Base-by-base conservation (phyloP, 1,140 invertebrate genomes). In the Drosophila willistoni region DNA sequence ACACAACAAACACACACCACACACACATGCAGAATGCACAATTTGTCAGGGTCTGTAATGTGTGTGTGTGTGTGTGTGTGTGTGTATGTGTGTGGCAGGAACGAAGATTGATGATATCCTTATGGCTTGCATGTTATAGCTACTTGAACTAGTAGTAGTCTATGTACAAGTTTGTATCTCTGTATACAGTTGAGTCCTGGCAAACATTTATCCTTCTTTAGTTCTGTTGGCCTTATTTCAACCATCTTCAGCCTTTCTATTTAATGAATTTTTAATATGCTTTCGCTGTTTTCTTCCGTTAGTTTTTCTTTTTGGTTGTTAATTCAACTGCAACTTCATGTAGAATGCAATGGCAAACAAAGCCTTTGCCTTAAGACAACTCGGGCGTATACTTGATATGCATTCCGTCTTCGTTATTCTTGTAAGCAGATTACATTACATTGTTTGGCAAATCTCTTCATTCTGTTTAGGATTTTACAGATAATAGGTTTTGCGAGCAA, bases 241-340 rank as follows among this genome's bases (percentile, higher is more conserved):
- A 64, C 42, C 57, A 19, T 9, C 7, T 19, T 9, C 9, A 51
- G 57, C 59, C 70, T 82, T 85, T 87, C 75, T 76, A 72, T 85
- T 86, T 85, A 86, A 85, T 85, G 82, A 89, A 87, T 83, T 83
- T 89, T 77, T 86, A 89, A 86, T 82, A 83, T 73, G 79, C 72
- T 71, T 70, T 68, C 39, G 36, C n/a, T 3, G 29, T 33, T 12
- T 34, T 57, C 12, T 44, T 33, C 12, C 12, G 3, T 13, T 39
- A 13, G 69, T 77, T 71, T 73, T 68, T 60, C 77, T 71, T 77
- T 65, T 82, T 69, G 76, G 1, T 68, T 79, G 82, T 75, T 86
- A 82, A 55, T 79, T 64, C 47, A 47, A 44, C 62, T 51, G 22
- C n/a, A 57, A 73, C 55, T 54, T 29, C 29, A 7, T 29, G 29